These are phyloP conservation scores for Pipistrellus kuhlii DNA, from an alignment of 2,797 vertebrate species.

Conservation along the genomic window DNA sequence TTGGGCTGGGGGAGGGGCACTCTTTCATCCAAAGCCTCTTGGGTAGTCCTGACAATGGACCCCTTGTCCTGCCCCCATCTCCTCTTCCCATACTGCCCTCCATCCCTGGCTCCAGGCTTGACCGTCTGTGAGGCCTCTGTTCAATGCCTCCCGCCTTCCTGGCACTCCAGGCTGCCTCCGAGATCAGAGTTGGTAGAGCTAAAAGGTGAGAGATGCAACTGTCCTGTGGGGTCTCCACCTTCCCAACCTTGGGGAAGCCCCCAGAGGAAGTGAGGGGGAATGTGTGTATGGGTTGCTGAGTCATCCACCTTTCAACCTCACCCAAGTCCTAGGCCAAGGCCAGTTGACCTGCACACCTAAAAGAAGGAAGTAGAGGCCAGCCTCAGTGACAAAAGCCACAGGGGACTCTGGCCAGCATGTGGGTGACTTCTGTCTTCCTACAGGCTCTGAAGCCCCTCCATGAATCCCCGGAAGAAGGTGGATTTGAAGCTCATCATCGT, in stretches of 20 bases:
- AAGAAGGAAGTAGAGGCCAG: background rate
- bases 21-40: background rate
- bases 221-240: background rate
- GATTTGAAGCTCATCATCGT: constrained; percentile 91
- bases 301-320: background rate
- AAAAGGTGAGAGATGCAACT: background rate
- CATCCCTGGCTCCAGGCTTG: constrained; percentile 21
- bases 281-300: background rate
- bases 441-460: constrained; percentile 78
- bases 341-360: background rate
- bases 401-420: background rate
- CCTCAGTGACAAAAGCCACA: background rate
- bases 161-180: background rate
- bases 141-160: background rate
- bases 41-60: constrained; percentile 28
- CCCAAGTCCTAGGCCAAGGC: background rate
- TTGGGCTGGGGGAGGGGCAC: background rate
- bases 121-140: background rate
- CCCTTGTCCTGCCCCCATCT: constrained; percentile 52
- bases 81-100: constrained; percentile 6
- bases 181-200: background rate
- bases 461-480: constrained; percentile 88
- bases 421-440: background rate
- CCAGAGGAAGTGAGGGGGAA: background rate
- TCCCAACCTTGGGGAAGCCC: background rate